phyloP scores from a whole-genome alignment of 1,140 invertebrate species.

The Sweltsa coloradensis region DNA sequence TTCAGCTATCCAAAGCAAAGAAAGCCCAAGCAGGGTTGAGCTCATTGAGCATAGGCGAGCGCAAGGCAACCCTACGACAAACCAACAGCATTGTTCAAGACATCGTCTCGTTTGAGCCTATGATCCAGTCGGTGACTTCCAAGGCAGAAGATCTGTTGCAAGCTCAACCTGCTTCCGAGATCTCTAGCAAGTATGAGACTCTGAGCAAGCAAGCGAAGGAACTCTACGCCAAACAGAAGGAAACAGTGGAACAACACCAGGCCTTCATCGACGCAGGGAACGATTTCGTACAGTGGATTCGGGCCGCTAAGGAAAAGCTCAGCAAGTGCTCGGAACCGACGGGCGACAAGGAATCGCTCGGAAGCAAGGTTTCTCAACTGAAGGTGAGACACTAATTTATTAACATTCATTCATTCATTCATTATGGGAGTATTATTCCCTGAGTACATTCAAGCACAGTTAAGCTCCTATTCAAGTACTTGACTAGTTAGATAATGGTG shows the following conservation, averaged over 20 bases:
- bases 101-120: slow-evolving; percentile 87
- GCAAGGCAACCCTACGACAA: slow-evolving; percentile 77
- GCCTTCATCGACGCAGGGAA: slow-evolving; percentile 81
- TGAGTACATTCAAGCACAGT: too few relatives aligned
- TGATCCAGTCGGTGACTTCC: slow-evolving; percentile 85
- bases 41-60: slow-evolving; percentile 47
- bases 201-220: slow-evolving; percentile 80
- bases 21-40: slow-evolving; percentile 34
- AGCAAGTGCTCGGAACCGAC: slow-evolving; percentile 88
- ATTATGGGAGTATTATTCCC: too few relatives aligned
- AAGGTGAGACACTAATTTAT: too few relatives aligned
- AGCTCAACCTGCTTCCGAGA: slow-evolving; percentile 74
- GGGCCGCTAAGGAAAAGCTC: slow-evolving; percentile 76
- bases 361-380: slow-evolving; percentile 70
- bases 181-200: slow-evolving; percentile 81
- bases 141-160: slow-evolving; percentile 83
- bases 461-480: too few relatives aligned
- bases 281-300: slow-evolving; percentile 85
- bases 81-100: slow-evolving; percentile 90
- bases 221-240: slow-evolving; percentile 79
- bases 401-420: too few relatives aligned
- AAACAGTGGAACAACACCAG: slow-evolving; percentile 80
- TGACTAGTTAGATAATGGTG: too few relatives aligned
- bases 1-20: slow-evolving; percentile 52
- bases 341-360: slow-evolving; percentile 81